These are phyloP conservation scores for Hypomecis punctinalis DNA, from an alignment of 2,888 invertebrate genomes.

Conservation along the genomic window DNA sequence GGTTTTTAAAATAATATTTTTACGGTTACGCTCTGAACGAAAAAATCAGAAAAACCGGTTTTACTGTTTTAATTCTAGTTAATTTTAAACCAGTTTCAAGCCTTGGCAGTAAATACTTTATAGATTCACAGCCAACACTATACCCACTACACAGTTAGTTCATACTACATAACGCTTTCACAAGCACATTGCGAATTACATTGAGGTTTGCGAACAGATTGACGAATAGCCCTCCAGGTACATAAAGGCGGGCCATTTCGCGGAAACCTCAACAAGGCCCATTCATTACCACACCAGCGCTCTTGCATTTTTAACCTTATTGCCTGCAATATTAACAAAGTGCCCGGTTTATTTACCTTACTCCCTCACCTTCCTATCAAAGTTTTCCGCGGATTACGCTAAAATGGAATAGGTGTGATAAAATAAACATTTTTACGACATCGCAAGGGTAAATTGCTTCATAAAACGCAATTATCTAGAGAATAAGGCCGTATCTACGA, in stretches of 20 bases:
- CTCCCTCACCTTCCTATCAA: constrained; percentile 52
- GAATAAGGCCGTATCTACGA: constrained; percentile 59
- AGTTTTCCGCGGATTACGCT: constrained; percentile 65
- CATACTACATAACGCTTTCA: not conserved
- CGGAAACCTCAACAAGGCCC: constrained; percentile 24
- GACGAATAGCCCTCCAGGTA: not conserved
- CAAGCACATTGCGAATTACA: not conserved
- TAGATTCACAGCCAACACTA: no score
- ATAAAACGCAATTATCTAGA: constrained; percentile 77
- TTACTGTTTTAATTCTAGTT: no score
- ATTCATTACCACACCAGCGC: constrained; percentile 20
- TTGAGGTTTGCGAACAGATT: not conserved
- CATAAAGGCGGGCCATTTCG: not conserved
- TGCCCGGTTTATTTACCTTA: constrained; percentile 41
- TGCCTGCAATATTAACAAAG: constrained; percentile 18
- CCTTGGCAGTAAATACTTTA: no score
- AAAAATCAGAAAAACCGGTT: no score
- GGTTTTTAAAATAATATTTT: no score
- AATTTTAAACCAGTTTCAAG: no score
- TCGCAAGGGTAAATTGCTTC: constrained; percentile 72
- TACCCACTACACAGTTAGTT: no score
- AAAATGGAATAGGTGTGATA: constrained; percentile 69
- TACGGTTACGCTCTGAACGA: no score
- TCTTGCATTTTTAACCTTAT: constrained; percentile 27
- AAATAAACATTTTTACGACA: constrained; percentile 77